These are phyloP conservation scores for Drosophila orosa DNA, from an alignment of 1,140 invertebrate species.

Conservation along the genomic window DNA sequence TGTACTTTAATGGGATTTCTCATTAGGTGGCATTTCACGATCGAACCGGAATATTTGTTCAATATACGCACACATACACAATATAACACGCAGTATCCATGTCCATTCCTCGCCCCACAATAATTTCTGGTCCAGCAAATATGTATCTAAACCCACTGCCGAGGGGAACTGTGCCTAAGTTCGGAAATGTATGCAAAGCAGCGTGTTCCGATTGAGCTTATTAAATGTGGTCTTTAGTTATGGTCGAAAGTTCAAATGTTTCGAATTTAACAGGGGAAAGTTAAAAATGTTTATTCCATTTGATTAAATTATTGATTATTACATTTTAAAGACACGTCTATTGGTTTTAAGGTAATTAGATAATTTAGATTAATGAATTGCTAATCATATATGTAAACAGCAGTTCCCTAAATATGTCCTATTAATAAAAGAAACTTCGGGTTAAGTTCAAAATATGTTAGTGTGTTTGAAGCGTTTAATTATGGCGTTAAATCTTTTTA, in stretches of 20 bases:
- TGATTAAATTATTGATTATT: neutral
- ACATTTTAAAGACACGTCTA: neutral
- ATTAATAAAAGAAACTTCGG: too few relatives aligned
- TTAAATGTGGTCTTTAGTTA: constrained; percentile 32
- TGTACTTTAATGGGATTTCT: constrained; percentile 64
- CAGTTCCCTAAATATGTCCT: too few relatives aligned
- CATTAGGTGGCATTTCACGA: constrained; percentile 59
- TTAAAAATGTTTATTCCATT: neutral
- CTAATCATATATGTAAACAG: too few relatives aligned
- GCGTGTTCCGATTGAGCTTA: constrained; percentile 22
- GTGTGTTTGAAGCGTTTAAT: too few relatives aligned
- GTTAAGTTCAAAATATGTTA: too few relatives aligned
- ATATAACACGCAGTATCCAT: neutral
- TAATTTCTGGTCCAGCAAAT: constrained; percentile 26
- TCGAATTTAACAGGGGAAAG: neutral
- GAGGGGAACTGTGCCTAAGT: constrained; percentile 7
- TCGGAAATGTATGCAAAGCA: constrained; percentile 48
- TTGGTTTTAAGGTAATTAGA: neutral
- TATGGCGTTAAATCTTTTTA: too few relatives aligned
- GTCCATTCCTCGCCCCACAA: neutral
- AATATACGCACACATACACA: constrained; percentile 1
- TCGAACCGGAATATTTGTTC: constrained; percentile 46
- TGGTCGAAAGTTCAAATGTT: neutral
- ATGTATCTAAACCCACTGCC: neutral
- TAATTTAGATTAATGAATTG: too few relatives aligned